Conservation (phyloP, 2,888 invertebrate genomes). For the Xanthorhoe designata region DNA sequence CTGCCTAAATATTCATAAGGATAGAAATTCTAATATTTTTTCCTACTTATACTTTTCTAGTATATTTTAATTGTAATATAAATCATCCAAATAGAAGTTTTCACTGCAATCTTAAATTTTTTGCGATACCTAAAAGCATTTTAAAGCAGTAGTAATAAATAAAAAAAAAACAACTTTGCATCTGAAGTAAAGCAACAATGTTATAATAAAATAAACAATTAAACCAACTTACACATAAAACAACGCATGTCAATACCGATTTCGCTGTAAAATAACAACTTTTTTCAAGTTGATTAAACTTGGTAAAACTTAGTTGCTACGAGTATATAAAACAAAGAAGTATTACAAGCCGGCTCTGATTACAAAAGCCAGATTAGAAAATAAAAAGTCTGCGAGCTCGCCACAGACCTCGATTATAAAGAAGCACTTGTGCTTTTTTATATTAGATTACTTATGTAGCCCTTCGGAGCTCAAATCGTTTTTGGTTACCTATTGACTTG, state of each 20-base stretch:
- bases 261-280: not conserved
- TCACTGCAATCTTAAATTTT: too few relatives aligned
- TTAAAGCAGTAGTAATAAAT: too few relatives aligned
- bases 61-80: too few relatives aligned
- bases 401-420: not conserved
- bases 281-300: slow-evolving; percentile 9
- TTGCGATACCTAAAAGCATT: too few relatives aligned
- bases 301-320: slow-evolving; percentile 5
- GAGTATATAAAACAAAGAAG: slow-evolving; percentile 12
- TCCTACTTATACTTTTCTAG: not conserved
- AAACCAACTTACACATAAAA: not conserved
- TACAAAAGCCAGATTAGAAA: slow-evolving; percentile 22
- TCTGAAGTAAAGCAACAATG: not conserved
- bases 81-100: too few relatives aligned
- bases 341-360: slow-evolving; percentile 7
- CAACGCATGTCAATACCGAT: not conserved
- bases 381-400: slow-evolving; percentile 3
- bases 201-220: not conserved
- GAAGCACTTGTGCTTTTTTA: slow-evolving; percentile 1
- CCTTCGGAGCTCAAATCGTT: too few relatives aligned
- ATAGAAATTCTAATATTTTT: not conserved
- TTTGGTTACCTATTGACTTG: too few relatives aligned
- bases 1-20: slow-evolving; percentile 13
- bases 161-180: too few relatives aligned
- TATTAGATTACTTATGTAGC: too few relatives aligned